Evolutionary conservation across 2,888 invertebrate genomes (phyloP).

Genomic region (Aleiodes alternator): DNA sequence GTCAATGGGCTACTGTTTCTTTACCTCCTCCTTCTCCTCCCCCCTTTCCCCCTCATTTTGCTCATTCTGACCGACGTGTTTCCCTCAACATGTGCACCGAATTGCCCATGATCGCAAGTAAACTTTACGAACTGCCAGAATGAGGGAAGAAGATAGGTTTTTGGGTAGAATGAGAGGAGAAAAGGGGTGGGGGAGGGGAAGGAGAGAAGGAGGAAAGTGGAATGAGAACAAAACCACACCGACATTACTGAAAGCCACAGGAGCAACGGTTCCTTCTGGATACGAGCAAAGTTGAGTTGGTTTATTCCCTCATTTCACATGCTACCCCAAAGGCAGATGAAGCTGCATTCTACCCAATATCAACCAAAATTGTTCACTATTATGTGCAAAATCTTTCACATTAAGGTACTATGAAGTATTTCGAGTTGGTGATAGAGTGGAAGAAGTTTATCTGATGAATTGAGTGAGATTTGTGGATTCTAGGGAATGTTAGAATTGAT

Average conservation of each 20-base stretch:
- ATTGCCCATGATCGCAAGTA: conserved; percentile 60
- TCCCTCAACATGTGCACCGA: conserved; percentile 60
- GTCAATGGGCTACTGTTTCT: neutral
- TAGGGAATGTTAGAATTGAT: no score
- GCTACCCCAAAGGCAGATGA: conserved; percentile 37
- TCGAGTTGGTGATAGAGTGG: no score
- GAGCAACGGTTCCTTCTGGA: conserved; percentile 25
- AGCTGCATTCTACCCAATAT: conserved; percentile 11
- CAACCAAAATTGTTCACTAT: conserved; percentile 40
- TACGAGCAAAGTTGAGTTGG: conserved; percentile 43
- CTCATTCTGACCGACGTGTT: conserved; percentile 51
- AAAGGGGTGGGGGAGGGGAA: neutral
- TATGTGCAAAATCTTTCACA: conserved; percentile 31
- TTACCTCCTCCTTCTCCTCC: neutral
- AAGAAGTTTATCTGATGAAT: no score
- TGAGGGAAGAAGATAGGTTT: neutral
- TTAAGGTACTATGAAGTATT: neutral
- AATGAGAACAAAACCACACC: conserved; percentile 31
- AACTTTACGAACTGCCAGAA: conserved; percentile 53
- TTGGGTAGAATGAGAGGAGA: neutral
- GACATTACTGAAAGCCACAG: conserved; percentile 45
- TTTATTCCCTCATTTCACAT: conserved; percentile 30
- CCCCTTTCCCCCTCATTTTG: neutral
- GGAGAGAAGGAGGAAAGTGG: neutral
- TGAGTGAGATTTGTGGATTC: no score